Evolutionary conservation across 1,140 invertebrate genomes (phyloP).

Genomic region (Macrosteles quadrilineatus): DNA sequence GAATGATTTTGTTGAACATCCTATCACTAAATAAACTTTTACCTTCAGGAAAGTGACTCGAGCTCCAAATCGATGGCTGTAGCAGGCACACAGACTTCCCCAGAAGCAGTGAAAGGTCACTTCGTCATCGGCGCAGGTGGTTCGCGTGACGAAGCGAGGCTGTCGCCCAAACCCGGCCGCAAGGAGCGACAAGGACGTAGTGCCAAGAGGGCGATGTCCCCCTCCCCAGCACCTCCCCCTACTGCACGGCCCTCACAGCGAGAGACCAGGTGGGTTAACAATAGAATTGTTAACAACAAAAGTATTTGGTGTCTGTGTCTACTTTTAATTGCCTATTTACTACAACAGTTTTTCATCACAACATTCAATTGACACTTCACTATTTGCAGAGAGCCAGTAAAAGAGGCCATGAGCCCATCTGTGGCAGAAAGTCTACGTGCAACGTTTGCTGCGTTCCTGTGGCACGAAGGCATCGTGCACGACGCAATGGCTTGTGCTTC

Average conservation of each 20-base stretch:
- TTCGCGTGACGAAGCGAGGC: conserved; percentile 56
- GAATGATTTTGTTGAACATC: no score
- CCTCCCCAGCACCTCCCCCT: conserved; percentile 44
- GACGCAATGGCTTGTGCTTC: conserved; percentile 97
- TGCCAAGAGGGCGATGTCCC: conserved; percentile 64
- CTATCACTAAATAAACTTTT: not conserved
- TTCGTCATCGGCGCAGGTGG: conserved; percentile 62
- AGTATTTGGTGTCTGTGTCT: no score
- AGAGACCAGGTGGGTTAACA: conserved; percentile 8
- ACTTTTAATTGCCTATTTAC: not conserved
- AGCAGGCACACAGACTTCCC: conserved; percentile 75
- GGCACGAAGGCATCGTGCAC: conserved; percentile 97
- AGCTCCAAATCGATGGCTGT: conserved; percentile 59
- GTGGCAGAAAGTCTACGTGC: conserved; percentile 90
- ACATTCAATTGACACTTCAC: no score
- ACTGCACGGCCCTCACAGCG: not conserved
- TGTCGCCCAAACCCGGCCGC: conserved; percentile 63
- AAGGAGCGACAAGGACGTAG: conserved; percentile 55
- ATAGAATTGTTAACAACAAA: no score
- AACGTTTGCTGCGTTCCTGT: conserved; percentile 93
- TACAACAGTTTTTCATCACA: no score
- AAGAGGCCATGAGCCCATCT: conserved; percentile 87
- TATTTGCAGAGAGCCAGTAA: conserved; percentile 56
- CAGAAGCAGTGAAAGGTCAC: conserved; percentile 62
- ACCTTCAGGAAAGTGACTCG: conserved; percentile 34